Percentiles rank a stretch among this genome's conserved stretches.
These are phyloP conservation scores for Rissa tridactyla DNA, from an alignment of 2,113 vertebrate species.

Conservation along the genomic window DNA sequence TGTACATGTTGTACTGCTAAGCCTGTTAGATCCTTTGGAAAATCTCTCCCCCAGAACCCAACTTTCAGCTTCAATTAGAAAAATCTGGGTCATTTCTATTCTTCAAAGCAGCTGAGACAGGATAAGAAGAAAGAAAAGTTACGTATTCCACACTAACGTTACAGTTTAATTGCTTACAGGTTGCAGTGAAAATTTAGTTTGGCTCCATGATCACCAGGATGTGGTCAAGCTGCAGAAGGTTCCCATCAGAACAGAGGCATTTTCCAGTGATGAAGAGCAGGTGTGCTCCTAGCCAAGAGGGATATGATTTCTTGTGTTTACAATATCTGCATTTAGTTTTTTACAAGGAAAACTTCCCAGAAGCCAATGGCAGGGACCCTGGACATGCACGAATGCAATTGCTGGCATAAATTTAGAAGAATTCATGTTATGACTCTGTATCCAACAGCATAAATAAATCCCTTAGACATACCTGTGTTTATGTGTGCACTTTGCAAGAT, in stretches of 20 bases:
- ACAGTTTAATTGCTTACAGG: background rate
- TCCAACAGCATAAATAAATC: background rate
- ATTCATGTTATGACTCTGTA: background rate
- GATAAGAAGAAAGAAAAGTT: background rate
- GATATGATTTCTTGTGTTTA: background rate
- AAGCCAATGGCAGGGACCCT: background rate
- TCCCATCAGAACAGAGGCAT: background rate
- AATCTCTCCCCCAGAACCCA: background rate
- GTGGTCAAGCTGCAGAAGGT: background rate
- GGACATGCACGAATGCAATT: background rate
- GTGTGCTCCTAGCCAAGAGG: background rate
- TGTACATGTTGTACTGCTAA: background rate
- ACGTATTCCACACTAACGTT: background rate
- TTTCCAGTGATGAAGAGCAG: background rate
- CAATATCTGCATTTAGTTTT: background rate
- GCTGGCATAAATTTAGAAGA: background rate
- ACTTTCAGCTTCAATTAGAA: background rate
- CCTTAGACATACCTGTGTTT: background rate
- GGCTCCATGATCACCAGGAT: background rate
- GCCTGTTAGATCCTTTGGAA: background rate
- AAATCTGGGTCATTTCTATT: background rate
- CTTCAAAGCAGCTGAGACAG: background rate
- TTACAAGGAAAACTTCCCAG: background rate
- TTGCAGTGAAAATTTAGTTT: background rate
- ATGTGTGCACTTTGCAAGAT: background rate